phyloP scores from a whole-genome alignment of 2,797 vertebrate species.

The Hydrolagus colliei region DNA sequence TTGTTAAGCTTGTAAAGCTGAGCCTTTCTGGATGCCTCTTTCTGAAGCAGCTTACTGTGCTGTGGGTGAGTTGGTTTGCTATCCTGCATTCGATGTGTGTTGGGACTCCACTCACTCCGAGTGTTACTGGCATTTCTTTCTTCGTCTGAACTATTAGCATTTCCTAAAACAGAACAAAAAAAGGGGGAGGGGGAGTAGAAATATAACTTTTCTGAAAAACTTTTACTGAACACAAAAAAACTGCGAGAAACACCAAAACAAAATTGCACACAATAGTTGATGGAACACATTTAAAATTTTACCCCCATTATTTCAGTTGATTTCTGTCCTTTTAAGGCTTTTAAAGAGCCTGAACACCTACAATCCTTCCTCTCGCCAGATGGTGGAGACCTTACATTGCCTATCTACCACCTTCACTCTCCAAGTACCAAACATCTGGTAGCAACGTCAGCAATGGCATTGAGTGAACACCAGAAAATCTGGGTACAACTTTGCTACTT shows the following conservation, averaged over 20 bases:
- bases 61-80: slow-evolving; percentile 50
- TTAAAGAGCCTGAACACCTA: neutral
- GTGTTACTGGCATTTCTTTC: slow-evolving; percentile 53
- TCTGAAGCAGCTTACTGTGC: slow-evolving; percentile 67
- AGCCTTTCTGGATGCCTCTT: slow-evolving; percentile 70
- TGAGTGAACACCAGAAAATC: neutral
- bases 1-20: slow-evolving; percentile 75
- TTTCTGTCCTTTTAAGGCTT: neutral
- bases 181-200: neutral
- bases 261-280: neutral
- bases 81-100: slow-evolving; percentile 51
- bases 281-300: neutral
- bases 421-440: slow-evolving; percentile 19
- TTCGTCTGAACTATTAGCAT: slow-evolving; percentile 61
- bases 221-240: neutral
- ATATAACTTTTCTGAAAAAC: neutral
- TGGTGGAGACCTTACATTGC: slow-evolving; percentile 36
- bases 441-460: neutral
- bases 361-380: slow-evolving; percentile 23
- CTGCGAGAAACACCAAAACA: neutral
- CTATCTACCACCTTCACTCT: neutral
- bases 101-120: slow-evolving; percentile 51
- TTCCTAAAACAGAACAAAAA: slow-evolving; percentile 54
- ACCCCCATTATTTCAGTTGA: neutral
- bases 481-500: too few species aligned